Evolutionary conservation across 2,888 invertebrate genomes (phyloP), one percentile per base, ranked within the genome.

Genomic region (Heteromurus nitidus): DNA sequence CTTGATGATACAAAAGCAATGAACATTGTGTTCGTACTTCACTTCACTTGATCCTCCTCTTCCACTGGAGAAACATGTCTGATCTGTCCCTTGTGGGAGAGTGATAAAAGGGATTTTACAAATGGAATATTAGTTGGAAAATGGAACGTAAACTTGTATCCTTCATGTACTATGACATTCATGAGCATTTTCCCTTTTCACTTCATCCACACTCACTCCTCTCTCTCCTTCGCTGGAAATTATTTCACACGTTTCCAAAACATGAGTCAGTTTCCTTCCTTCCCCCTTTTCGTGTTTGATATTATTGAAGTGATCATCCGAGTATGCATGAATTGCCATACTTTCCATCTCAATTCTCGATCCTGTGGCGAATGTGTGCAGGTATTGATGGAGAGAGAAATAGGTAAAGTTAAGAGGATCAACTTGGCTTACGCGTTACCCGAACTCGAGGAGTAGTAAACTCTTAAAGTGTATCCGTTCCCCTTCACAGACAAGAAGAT

Each of bases 61-160:
- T 55, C 26, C 55, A 55, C 55, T 26, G 13, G 26, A 7, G 31
- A 62, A 62, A 62, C 62, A 62, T n/a, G n/a, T n/a, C n/a, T 62
- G 62, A 62, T 30, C 62, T 62, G 62, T 62, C 62, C 62, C 24
- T 53, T 53, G 53, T 30, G 62, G 47, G 47, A 20, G 20, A 18
- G 20, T 31, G 36, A 62, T 55, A 62, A 62, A 62, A 31, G 62
- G 62, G 31, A 31, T 62, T 62, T 31, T 28, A n/a, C n/a, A n/a
- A 62, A 60, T 30, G 36, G 62, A 62, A 62, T 62, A 62, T 62
- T 62, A 62, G 20, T 31, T 62, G 26, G 55, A 24, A 44, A 55
- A 11, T 22, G 55, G 55, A 26, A 55, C 55, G 55, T 26, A 16
- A 55, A 55, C 55, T 55, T 55, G 55, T 24, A 26, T 55, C 26